phyloP scores from a whole-genome alignment of 2,113 vertebrate genomes.

The Leucopsar rothschildi region DNA sequence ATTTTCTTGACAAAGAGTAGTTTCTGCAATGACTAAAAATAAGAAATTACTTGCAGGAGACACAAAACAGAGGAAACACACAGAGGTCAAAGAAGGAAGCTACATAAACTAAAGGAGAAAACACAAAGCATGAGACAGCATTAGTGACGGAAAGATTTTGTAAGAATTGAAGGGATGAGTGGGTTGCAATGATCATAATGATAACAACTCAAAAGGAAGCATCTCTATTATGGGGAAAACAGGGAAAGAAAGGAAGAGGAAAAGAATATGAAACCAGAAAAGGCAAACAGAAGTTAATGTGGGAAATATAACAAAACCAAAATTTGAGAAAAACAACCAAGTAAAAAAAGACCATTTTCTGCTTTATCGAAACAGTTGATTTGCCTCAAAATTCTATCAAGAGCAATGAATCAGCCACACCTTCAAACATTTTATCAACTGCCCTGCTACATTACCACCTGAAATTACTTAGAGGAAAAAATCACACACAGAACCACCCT shows the following conservation, averaged over 20 bases:
- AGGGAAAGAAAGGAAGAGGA: background rate
- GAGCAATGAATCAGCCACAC: background rate
- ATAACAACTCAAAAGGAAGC: background rate
- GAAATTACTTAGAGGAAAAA: background rate
- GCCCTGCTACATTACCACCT: background rate
- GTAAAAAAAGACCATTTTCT: background rate
- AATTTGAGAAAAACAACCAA: background rate
- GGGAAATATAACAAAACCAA: background rate
- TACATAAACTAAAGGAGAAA: background rate
- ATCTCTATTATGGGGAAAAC: background rate
- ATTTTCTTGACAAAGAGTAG: background rate
- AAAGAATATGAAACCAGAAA: background rate
- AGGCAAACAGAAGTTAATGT: background rate
- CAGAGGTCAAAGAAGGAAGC: background rate
- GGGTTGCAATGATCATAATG: background rate
- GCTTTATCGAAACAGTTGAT: background rate
- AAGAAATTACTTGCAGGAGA: background rate
- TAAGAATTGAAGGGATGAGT: background rate
- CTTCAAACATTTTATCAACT: background rate
- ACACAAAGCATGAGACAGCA: background rate
- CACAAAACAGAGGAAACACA: background rate
- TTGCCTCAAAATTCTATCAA: background rate
- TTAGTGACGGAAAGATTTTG: background rate
- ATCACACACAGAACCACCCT: background rate
- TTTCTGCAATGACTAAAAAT: background rate